Percentiles rank a stretch among this genome's conserved stretches.
These are phyloP conservation scores for Actenoides hombroni DNA, from an alignment of 2,113 vertebrate species.

Conservation along the genomic window DNA sequence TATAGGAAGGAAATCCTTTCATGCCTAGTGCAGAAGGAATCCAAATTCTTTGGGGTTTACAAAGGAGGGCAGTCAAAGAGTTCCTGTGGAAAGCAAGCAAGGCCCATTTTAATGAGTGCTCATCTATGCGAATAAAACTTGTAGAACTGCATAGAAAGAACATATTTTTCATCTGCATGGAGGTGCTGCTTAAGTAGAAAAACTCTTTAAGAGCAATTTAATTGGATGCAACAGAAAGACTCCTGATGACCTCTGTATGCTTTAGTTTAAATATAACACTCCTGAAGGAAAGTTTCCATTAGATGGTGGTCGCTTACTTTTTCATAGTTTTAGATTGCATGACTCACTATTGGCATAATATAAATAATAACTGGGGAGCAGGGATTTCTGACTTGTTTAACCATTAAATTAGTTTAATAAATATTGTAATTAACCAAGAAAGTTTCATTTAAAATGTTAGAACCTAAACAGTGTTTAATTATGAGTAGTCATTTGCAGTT, in stretches of 20 bases:
- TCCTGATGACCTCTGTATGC: neutral
- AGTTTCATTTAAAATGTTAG: neutral
- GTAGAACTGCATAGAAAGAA: neutral
- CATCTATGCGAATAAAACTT: neutral
- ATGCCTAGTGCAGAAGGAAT: neutral
- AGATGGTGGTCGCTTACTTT: neutral
- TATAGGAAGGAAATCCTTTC: neutral
- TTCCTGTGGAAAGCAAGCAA: neutral
- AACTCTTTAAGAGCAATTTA: neutral
- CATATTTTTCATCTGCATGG: neutral
- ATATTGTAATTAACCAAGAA: neutral
- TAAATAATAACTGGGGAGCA: neutral
- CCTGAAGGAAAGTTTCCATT: constrained; percentile 13
- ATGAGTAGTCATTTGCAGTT: neutral
- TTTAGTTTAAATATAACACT: neutral
- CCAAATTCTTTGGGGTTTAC: neutral
- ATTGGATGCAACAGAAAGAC: neutral
- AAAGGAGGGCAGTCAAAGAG: neutral
- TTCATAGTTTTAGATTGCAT: neutral
- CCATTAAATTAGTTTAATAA: constrained; percentile 17
- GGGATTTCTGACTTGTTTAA: neutral
- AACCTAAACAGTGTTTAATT: neutral
- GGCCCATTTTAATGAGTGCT: neutral
- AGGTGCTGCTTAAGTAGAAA: neutral
- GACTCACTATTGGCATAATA: neutral